Conservation (phyloP, 1,140 invertebrate species). For the Drosophila neocordata region DNA sequence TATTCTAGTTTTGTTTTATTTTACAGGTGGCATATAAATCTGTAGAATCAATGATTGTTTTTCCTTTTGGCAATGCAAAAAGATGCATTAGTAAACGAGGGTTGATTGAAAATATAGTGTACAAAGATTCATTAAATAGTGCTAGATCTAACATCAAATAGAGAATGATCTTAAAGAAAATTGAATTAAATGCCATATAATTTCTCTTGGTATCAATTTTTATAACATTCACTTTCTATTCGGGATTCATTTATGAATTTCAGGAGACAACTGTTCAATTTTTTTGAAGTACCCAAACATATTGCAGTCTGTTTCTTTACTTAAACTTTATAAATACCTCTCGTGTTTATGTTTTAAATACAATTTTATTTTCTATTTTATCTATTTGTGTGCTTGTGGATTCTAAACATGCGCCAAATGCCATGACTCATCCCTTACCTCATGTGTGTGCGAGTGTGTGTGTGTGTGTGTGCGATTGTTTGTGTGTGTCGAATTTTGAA, state of each 20-base stretch:
- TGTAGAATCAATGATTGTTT: conserved; percentile 61
- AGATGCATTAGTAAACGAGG: conserved; percentile 32
- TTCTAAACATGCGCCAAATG: conserved; percentile 79
- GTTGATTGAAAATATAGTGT: conserved; percentile 2
- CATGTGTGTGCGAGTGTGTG: conserved; percentile 21
- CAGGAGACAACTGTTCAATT: no score
- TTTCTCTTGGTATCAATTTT: no score
- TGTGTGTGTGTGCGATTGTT: conserved; percentile 25
- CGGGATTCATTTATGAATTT: no score
- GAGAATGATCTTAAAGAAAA: no score
- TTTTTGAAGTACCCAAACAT: no score
- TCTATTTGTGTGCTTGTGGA: conserved; percentile 63
- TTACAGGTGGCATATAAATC: conserved; percentile 81
- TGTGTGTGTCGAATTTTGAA: conserved; percentile 65
- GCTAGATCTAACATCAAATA: no score
- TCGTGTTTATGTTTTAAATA: conserved; percentile 55
- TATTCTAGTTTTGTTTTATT: conserved; percentile 35
- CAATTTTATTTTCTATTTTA: conserved; percentile 51
- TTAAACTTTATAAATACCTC: conserved; percentile 27
- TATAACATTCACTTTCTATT: no score
- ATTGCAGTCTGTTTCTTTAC: no score
- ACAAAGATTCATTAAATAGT: no score
- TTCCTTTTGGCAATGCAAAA: conserved; percentile 39
- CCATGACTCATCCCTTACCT: conserved; percentile 59
- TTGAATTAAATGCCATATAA: no score